Evolutionary conservation across 2,888 invertebrate species (phyloP), one percentile per base, ranked within the genome.

Genomic region (Caenorhabditis sp.): DNA sequence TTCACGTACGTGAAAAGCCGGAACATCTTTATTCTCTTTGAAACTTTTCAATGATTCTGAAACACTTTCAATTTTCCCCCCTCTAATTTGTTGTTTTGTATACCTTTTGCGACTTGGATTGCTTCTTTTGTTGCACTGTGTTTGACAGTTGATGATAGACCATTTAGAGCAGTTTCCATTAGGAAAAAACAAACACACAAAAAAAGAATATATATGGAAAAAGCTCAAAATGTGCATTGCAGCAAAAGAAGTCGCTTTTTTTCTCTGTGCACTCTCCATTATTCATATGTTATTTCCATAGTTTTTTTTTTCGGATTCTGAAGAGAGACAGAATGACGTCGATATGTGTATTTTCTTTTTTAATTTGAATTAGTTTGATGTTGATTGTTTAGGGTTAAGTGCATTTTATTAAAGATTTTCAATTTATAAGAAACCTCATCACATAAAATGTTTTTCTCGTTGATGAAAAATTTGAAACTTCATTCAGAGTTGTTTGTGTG

Each of bases 1-100:
- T 69, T 93, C 92, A 83, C 90, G 66, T 1, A 81, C 37, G 62
- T 79, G 76, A 4, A 78, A 64, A 36, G 73, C 51, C 12, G 79
- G 78, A 10, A 79, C 78, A 66, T 81, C 81, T n/a, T 71, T 73
- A 57, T 79, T 75, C 21, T 78, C 77, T 21, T 51, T 66, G 36
- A 70, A 72, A 23, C 70, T 65, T 65, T 73, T 76, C 14, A 79
- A 58, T 1, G 76, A 73, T 51, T 81, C 81, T 80, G 69, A 63
- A 75, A 50, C 50, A n/a, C n/a, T n/a, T n/a, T n/a, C 37, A 37
- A 37, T 37, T 31, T 27, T 54, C 43, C n/a, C 23, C 21, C 21
- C 14, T 26, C 14, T n/a, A 43, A 17, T 26, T 60, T 37, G 1
- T 53, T 23, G 12, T 5, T 23, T 6, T 21, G 12, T 53, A 43